Evolutionary conservation across 2,113 vertebrate species (phyloP).

Genomic region (Larimichthys polyactis): DNA sequence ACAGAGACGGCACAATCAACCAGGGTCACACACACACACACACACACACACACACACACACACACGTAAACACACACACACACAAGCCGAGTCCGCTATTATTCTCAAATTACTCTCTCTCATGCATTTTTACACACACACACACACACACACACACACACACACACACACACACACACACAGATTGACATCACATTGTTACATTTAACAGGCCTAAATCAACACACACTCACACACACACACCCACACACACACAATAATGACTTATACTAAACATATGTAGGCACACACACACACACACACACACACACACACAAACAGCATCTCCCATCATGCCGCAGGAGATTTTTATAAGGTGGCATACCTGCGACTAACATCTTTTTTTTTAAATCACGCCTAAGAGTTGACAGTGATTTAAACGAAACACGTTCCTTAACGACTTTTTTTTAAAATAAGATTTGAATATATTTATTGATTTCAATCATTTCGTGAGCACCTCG

Average conservation of each 20-base stretch:
- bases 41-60: constrained; percentile 6
- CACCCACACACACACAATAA: constrained; percentile 15
- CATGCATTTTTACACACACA: constrained; percentile 44
- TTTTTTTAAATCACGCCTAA: not conserved
- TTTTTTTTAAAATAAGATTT: not conserved
- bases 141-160: constrained; percentile 20
- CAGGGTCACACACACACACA: constrained; percentile 67
- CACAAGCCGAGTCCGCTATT: constrained; percentile 32
- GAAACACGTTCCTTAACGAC: not conserved
- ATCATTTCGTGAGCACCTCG: not conserved
- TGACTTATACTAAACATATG: constrained; percentile 27
- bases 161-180: constrained; percentile 22
- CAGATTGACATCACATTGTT: constrained; percentile 21
- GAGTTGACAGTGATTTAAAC: not conserved
- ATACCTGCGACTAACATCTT: constrained; percentile 35
- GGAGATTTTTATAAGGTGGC: constrained; percentile 57
- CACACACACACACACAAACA: constrained; percentile 38
- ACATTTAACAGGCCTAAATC: constrained; percentile 38
- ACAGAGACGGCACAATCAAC: constrained; percentile 82
- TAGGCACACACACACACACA: constrained; percentile 25
- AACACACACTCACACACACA: constrained; percentile 4
- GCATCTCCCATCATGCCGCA: constrained; percentile 73
- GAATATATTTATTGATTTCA: too few relatives aligned
- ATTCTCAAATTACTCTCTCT: constrained; percentile 68
- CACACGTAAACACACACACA: not conserved